Base-by-base conservation (phyloP, 2,113 vertebrate species). In the Tauraco erythrolophus region DNA sequence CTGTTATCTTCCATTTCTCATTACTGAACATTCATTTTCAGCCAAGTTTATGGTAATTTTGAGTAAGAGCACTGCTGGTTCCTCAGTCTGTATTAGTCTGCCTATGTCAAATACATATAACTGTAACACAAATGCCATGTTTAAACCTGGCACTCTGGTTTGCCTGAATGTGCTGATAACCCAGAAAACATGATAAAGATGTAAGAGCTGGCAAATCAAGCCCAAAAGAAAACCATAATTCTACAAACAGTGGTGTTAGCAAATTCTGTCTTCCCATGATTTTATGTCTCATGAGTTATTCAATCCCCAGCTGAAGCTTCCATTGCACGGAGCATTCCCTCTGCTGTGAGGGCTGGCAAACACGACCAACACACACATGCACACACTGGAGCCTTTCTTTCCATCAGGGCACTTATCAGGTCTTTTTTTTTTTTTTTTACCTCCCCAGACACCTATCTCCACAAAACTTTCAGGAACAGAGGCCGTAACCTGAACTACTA, bases 391-490 rank as follows among this genome's bases (percentile, higher is more conserved):
- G 56, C 61, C 48, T 89, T 78, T 79, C 61, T 43, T 66, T 84
- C 89, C 33, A 93, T 43, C 64, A 86, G 85, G 91, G 56, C 53
- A 60, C 94, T 93, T 89, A 51, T 6, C 30, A 48, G 74, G 43
- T 58, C n/a, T 43, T 65, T 74, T 93, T 85, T 64, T 60, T 68
- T n/a, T 2, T 43, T 43, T 43, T 13, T 43, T 43, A n/a, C 31
- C n/a, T 93, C 77, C 48, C 74, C 48, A 92, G 84, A 92, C 53
- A 94, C 89, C 84, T 82, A 91, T 93, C 89, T 96, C 89, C 74
- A 89, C 61, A 89, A 96, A 96, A 96, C 94, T 97, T 95, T 79
- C 93, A 89, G 70, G 84, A 97, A 96, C 93, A 95, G 87, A 94
- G 93, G 96, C 89, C 92, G 0, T 91, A 96, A 97, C 96, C 96